Evolutionary conservation across 2,888 invertebrate genomes (phyloP), one percentile per base, ranked within the genome.

Genomic region (Drosophila buzzatii): DNA sequence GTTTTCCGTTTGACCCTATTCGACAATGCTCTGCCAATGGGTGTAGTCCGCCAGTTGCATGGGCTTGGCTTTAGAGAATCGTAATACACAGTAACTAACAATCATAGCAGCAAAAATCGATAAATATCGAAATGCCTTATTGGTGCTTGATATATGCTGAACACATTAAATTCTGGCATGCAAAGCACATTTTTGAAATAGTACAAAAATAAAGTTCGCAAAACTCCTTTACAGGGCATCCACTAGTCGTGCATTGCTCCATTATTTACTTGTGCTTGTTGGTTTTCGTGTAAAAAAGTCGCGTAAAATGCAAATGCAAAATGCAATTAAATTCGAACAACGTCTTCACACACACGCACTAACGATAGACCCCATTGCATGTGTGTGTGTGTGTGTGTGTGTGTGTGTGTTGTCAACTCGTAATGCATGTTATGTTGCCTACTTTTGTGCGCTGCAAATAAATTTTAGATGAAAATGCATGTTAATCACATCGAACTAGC

Each of bases 261-360:
- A 7, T 20, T 39, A 3, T 8, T 60, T 14, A 16, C 4, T 18
- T 18, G 31, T 58, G 16, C 39, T 33, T 44, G 45, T 60, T 33
- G 44, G 44, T 18, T 52, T 41, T 41, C 51, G 35, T 45, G 35
- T 27, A 18, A 49, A 49, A 66, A 53, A 47, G 45, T 60, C 62
- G 39, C 62, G 62, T 51, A 57, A 74, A 74, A 76, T 62, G 73
- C 64, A 68, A 78, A 76, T 73, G 74, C 56, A 73, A 90, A 90
- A 90, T 82, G 79, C 75, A 77, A 76, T 86, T 75, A 81, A 81
- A 78, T 69, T 63, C 51, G 59, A 65, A 55, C 53, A 61, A 65
- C 64, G 20, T 73, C 56, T 60, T 60, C 51, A 52, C 51, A 41
- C 39, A 23, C n/a, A 39, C 37, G 6, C 16, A 16, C 10, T 9